A percentile compares a stretch with the other conserved stretches of the same genome.
Conservation (phyloP, 1,140 invertebrate species). For the Drosophila simulans region DNA sequence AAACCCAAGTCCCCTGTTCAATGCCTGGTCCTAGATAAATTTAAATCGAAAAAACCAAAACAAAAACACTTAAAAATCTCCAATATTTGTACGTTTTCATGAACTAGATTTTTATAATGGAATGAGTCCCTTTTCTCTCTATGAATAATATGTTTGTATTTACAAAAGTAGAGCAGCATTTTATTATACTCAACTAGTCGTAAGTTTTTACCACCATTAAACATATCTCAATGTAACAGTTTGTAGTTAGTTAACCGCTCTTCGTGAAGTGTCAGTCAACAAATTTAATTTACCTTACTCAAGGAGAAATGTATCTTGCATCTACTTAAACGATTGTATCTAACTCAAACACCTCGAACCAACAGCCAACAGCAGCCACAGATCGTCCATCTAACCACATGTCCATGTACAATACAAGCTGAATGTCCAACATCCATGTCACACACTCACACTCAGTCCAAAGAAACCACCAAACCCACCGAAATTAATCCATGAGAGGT, state of each 20-base stretch:
- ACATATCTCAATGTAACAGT: slow-evolving; percentile 63
- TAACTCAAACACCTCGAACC: slow-evolving; percentile 36
- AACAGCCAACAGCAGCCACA: slow-evolving; percentile 28
- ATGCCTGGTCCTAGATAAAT: slow-evolving; percentile 30
- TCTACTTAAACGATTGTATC: slow-evolving; percentile 43
- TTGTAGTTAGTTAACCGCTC: slow-evolving; percentile 67
- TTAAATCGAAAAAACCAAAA: slow-evolving; percentile 14
- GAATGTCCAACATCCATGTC: slow-evolving; percentile 55
- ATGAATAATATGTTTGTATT: slow-evolving; percentile 43
- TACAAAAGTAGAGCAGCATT: slow-evolving; percentile 34
- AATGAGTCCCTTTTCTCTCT: slow-evolving; percentile 54
- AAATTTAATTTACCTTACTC: slow-evolving; percentile 9
- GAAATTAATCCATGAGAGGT: slow-evolving; percentile 19
- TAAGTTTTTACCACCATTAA: slow-evolving; percentile 53
- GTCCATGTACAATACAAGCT: slow-evolving; percentile 67
- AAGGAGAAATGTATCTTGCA: slow-evolving; percentile 29
- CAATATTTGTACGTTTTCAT: slow-evolving; percentile 34
- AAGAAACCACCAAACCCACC: slow-evolving; percentile 29
- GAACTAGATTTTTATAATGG: slow-evolving; percentile 51
- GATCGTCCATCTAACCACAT: slow-evolving; percentile 50
- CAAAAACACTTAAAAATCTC: slow-evolving; percentile 14
- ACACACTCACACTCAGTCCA: slow-evolving; percentile 9
- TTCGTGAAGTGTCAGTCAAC: slow-evolving; percentile 35
- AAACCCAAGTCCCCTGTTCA: slow-evolving; percentile 4
- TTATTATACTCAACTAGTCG: slow-evolving; percentile 35